A percentile compares a stretch with the other conserved stretches of the same genome.
phyloP scores from a whole-genome alignment of 2,797 vertebrate genomes.

The Serranus cabrilla region DNA sequence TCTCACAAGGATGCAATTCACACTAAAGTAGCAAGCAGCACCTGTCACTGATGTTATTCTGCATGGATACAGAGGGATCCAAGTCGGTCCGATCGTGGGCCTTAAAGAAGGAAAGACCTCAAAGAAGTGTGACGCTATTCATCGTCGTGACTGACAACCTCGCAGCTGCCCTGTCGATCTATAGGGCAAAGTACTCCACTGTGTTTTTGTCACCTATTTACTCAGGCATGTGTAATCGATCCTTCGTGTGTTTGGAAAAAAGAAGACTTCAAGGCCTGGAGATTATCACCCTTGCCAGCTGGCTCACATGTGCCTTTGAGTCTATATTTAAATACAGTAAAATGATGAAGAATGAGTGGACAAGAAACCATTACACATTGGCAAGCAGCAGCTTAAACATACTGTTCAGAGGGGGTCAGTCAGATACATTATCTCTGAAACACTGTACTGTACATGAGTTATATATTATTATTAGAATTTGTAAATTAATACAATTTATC shows the following conservation, averaged over 20 bases:
- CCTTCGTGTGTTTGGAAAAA: constrained; percentile 76
- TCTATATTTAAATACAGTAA: constrained; percentile 84
- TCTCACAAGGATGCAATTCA: constrained; percentile 30
- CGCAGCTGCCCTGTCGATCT: constrained; percentile 77
- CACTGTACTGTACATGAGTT: constrained; percentile 1
- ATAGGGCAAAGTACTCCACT: constrained; percentile 69
- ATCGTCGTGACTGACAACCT: constrained; percentile 65
- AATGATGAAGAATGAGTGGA: constrained; percentile 74
- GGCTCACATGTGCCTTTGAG: constrained; percentile 75
- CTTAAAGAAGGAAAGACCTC: constrained; percentile 54
- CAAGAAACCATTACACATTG: constrained; percentile 73
- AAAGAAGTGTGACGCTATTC: constrained; percentile 72
- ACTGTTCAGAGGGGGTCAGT: constrained; percentile 50
- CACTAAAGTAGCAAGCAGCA: constrained; percentile 44
- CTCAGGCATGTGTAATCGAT: constrained; percentile 84
- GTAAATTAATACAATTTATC: not conserved
- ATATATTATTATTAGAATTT: not conserved
- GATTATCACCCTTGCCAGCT: constrained; percentile 84
- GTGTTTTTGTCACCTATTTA: constrained; percentile 89
- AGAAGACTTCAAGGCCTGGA: constrained; percentile 84
- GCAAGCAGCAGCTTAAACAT: constrained; percentile 64
- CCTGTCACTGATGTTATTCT: constrained; percentile 72
- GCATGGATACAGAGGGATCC: constrained; percentile 67
- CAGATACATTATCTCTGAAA: constrained; percentile 46
- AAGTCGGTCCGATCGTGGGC: constrained; percentile 62